Base-by-base conservation (phyloP, 2,797 vertebrate species). In the Phataginus tetradactyla region DNA sequence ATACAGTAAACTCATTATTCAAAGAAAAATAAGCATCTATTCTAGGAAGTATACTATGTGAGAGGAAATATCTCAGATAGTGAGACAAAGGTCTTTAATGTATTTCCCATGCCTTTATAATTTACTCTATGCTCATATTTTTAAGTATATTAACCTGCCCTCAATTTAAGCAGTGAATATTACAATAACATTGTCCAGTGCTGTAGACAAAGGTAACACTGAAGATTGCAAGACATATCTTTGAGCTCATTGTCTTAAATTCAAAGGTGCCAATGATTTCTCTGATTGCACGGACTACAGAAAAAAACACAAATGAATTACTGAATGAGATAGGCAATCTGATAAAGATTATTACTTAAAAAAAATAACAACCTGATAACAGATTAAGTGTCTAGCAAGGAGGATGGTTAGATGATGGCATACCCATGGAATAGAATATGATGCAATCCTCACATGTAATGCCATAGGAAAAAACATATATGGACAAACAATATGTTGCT, bases 1-100 rank as follows among this genome's bases (percentile, higher is more conserved):
- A 99, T 98, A 99, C 99, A 99, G 98, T 99, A 99, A 98, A 98
- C 98, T 99, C 98, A 99, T 99, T 99, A 99, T 99, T 99, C 99
- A 98, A 99, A 99, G 98, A 99, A 99, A 99, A 99, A 99, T 98
- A 99, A 99, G 99, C 98, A 98, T 83, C 97, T 90, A 69, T 80
- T 97, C 96, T 85, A 97, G 97, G 97, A 97, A 96, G 93, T 95
- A 96, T 97, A 96, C 97, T 92, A 29, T 25, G 64, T n/a, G 57
- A 87, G 42, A 80, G 95, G 97, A 97, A 98, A 98, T 97, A 98
- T 93, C 97, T 97, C 95, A 97, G 97, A 97, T 88, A 39, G 49
- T 87, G 94, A 96, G 95, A 96, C 92, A 98, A 98, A 98, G 96
- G 75, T 93, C 95, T 96, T 90, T 97, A 95, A 98, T 97, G 97